Evolutionary conservation across 2,797 vertebrate species (phyloP), one percentile per base, ranked within the genome.

Genomic region (Bradypus variegatus): DNA sequence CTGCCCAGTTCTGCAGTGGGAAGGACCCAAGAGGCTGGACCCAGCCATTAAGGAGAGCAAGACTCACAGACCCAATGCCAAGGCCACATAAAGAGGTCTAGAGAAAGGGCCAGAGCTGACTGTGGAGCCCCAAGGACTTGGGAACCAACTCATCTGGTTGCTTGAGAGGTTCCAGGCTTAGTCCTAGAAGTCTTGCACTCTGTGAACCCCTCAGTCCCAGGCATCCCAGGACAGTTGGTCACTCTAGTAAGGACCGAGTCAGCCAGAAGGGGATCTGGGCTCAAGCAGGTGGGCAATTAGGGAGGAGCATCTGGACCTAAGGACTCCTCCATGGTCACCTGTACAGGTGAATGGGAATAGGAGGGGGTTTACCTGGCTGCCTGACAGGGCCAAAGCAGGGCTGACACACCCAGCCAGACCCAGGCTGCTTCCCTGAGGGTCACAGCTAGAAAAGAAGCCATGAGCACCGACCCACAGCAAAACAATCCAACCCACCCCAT

Each of bases 401-500:
- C 58, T 18, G 72, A 48, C 6, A 53, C 50, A 36, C 53, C 58
- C 79, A 29, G 50, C 16, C 10, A 21, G 41, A 16, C 33, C 12
- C 14, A 6, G 9, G 5, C 73, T 50, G 12, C 0, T 18, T 41
- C 48, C 77, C 60, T 8, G 29, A 41, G 50, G 14, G 13, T 78
- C 75, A 12, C 55, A 3, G 38, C 13, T 65, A 36, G 45, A 53
- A 91, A 50, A 88, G 48, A 78, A 92, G 83, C 45, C n/a, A 23
- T 29, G 88, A 84, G 91, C 90, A 85, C 33, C 94, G 89, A 94
- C 86, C 91, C 53, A 53, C 25, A 69, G 92, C 4, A 4, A 70
- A 90, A 45, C 93, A 93, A 92, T 53, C 75, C 91, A 94, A 48
- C 88, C 93, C 69, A 16, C 53, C 13, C 92, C 0, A 48, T n/a